Percentiles rank a stretch among this genome's conserved stretches.
These are phyloP conservation scores for Coelopa frigida DNA, from an alignment of 1,140 invertebrate genomes.

Conservation along the genomic window DNA sequence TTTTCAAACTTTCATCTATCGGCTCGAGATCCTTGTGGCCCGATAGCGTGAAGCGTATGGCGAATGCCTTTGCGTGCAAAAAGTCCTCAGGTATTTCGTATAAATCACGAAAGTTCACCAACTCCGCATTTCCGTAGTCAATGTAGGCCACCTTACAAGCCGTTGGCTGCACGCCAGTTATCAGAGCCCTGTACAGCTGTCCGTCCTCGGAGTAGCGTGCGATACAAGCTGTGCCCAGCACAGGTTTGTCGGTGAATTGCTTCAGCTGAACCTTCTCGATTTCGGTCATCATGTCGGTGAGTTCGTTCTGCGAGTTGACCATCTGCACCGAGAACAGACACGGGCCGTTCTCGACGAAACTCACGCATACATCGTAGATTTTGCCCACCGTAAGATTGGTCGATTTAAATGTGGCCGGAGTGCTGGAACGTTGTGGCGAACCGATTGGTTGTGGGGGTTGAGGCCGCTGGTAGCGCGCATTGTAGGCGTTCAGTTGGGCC, in stretches of 20 bases:
- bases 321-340: constrained; percentile 65
- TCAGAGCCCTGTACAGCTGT: constrained; percentile 62
- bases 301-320: constrained; percentile 48
- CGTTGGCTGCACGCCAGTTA: constrained; percentile 56
- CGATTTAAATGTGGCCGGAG: constrained; percentile 46
- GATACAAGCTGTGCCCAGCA: constrained; percentile 60
- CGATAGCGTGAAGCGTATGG: constrained; percentile 62
- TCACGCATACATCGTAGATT: constrained; percentile 60
- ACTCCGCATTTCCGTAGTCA: constrained; percentile 69
- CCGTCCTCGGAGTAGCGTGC: constrained; percentile 58
- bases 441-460: constrained; percentile 1
- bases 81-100: constrained; percentile 64
- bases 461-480: constrained; percentile 12
- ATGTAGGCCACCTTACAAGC: constrained; percentile 65
- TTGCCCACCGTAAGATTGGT: constrained; percentile 47
- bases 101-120: constrained; percentile 58
- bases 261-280: constrained; percentile 55
- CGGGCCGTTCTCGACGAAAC: constrained; percentile 68
- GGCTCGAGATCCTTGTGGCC: constrained; percentile 59
- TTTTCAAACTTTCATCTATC: constrained; percentile 56
- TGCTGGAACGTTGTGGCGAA: constrained; percentile 32
- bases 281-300: constrained; percentile 59
- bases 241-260: constrained; percentile 53
- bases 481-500: constrained; percentile 1
- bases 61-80: constrained; percentile 61